Base-by-base conservation (phyloP, 2,797 vertebrate genomes). In the Glossophaga mutica region DNA sequence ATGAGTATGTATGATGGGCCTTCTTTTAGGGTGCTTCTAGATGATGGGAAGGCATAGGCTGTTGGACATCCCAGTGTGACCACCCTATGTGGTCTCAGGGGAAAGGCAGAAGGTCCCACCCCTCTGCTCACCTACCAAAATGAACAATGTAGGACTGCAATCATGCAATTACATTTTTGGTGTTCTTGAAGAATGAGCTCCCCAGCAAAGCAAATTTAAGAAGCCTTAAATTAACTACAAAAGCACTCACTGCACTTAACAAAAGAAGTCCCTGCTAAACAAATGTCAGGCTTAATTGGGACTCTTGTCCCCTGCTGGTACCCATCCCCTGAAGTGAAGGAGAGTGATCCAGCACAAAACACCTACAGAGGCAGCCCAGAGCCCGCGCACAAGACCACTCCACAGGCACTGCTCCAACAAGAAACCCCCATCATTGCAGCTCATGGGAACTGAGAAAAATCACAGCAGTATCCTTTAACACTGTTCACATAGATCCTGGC, bases 401-500 rank as follows among this genome's bases (percentile, higher is more conserved):
- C 48, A 68, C 2, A 1, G 19, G 67, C 74, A 12, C 84, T 55
- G 71, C 67, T 42, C 71, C 21, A 21, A 26, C 21, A 21, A 26
- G 55, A 93, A 85, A 70, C 52, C 16, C 46, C 29, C 67, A 37
- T 42, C 68, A n/a, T n/a, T 2, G 26, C 9, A 18, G 55, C 81
- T 71, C 48, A 5, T 4, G 42, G n/a, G 57, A 82, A 19, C 65
- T 12, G 48, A 84, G 62, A 46, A 44, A 92, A 97, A 8, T 88
- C 94, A 14, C 65, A 77, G 89, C 21, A 14, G 52, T 87, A 87
- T 26, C 91, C 89, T 97, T 91, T 52, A 57, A 84, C 68, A 29
- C 74, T 90, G 44, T 96, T 97, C 96, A 87, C 14, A 88, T 65
- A 76, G 71, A 29, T 55, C 95, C 50, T 70, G 65, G 90, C 95